A percentile compares a stretch with the other conserved stretches of the same genome.
phyloP scores from a whole-genome alignment of 2,888 invertebrate species.

The Drosophila limbata region DNA sequence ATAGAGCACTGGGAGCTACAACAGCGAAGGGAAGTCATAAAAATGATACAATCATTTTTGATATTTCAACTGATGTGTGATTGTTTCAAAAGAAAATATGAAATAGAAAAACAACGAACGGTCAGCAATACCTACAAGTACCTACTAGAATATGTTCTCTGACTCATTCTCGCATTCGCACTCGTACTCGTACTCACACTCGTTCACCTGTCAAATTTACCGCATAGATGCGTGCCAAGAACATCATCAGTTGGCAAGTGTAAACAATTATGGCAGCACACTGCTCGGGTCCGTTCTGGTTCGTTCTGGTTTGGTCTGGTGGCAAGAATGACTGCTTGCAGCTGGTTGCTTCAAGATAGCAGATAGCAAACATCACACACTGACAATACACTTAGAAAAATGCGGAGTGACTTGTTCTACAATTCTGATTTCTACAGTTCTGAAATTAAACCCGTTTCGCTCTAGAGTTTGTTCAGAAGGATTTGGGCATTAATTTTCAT shows the following conservation, averaged over 20 bases:
- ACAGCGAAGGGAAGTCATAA: too few species aligned
- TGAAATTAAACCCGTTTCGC: too few species aligned
- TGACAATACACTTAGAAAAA: not conserved
- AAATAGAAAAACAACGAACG: slow-evolving; percentile 16
- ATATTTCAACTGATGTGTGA: slow-evolving; percentile 1
- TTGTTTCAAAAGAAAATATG: slow-evolving; percentile 12
- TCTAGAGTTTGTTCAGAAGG: too few species aligned
- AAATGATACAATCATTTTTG: not conserved
- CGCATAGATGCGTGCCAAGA: slow-evolving; percentile 25
- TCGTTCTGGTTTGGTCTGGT: not conserved
- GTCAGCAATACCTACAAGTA: slow-evolving; percentile 5
- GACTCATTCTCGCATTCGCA: not conserved
- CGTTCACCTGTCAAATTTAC: slow-evolving; percentile 45
- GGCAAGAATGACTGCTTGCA: slow-evolving; percentile 31
- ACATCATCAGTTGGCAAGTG: slow-evolving; percentile 39
- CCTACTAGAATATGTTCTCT: too few species aligned
- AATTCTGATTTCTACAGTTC: too few species aligned
- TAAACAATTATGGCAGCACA: slow-evolving; percentile 65
- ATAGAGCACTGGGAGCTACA: too few species aligned
- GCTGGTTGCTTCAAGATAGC: slow-evolving; percentile 63
- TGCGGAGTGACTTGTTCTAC: too few species aligned
- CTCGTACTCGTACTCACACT: slow-evolving; percentile 1
- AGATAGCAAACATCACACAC: slow-evolving; percentile 27
- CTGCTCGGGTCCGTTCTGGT: not conserved
- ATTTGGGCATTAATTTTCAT: too few species aligned